Evolutionary conservation across 1,140 invertebrate genomes (phyloP), one percentile per base, ranked within the genome.

Genomic region (Neuroterus valhalla): DNA sequence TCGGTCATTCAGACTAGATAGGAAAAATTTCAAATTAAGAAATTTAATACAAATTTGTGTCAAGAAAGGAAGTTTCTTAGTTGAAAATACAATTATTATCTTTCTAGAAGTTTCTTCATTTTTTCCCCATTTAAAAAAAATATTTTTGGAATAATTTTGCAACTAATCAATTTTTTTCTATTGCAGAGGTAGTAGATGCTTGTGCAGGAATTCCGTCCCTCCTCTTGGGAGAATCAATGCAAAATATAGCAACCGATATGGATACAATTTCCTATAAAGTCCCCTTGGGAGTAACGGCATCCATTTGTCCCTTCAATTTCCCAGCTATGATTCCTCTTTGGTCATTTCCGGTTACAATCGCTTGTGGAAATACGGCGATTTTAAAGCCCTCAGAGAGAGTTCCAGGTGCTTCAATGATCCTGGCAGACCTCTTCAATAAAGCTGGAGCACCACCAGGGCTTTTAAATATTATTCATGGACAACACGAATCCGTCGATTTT

Each of bases 241-340:
- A 95, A 71, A 96, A 96, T 74, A 96, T 99, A 66, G 94, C 97
- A 1, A 97, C 95, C 75, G 98, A 99, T 83, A 97, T 98, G 96
- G 97, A 98, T 83, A 95, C 95, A 3, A 92, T 95, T 74, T 97
- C 97, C 0, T 97, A 97, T 86, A 94, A 96, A 80, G 86, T 97
- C 26, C 98, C 98, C 1, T 90, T 99, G 2, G 98, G 98, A 66
- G 96, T 98, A 17, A 93, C 95, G 71, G 88, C 88, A 82, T 97
- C 97, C 46, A 97, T 98, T 82, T 96, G 96, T 44, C 96, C 96
- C 0, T 98, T 98, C 86, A 98, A 98, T 90, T 99, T 99, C 89
- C 98, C 99, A 0, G 98, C 98, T 45, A 99, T 99, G 99, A 99
- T 99, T 84, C 99, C 99, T 0, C 91, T 99, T 2, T 99, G 99